A percentile compares a stretch with the other conserved stretches of the same genome.
Conservation (phyloP, 2,113 vertebrate species). For the Aviceda subcristata region DNA sequence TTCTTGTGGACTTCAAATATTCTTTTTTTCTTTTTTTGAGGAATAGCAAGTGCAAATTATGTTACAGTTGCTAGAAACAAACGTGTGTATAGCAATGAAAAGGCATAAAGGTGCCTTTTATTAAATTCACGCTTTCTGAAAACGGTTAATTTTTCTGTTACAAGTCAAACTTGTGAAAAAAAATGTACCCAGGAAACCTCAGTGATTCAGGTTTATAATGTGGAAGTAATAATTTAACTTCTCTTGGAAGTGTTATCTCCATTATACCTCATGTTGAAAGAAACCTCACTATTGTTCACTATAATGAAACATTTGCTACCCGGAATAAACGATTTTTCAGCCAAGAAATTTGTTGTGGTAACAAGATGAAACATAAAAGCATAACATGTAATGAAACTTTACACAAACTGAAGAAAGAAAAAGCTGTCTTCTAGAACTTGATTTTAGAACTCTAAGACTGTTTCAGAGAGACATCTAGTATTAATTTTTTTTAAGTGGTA, state of each 20-base stretch:
- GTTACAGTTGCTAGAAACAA: not conserved
- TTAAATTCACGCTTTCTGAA: not conserved
- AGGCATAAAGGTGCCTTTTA: not conserved
- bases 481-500: not conserved
- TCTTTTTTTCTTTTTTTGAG: not conserved
- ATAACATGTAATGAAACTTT: not conserved
- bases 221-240: not conserved
- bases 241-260: not conserved
- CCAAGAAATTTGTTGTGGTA: not conserved
- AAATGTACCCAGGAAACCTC: not conserved
- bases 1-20: not conserved
- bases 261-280: not conserved
- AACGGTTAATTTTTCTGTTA: not conserved
- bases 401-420: not conserved
- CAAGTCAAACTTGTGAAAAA: not conserved
- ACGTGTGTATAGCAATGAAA: not conserved
- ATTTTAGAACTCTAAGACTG: not conserved
- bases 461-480: not conserved
- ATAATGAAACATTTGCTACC: not conserved
- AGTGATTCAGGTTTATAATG: not conserved
- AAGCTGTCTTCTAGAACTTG: not conserved
- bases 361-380: not conserved
- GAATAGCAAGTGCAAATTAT: not conserved
- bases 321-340: conserved; percentile 6
- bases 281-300: not conserved